Evolutionary conservation across 2,888 invertebrate species (phyloP).

Genomic region (Aphidius colemani): DNA sequence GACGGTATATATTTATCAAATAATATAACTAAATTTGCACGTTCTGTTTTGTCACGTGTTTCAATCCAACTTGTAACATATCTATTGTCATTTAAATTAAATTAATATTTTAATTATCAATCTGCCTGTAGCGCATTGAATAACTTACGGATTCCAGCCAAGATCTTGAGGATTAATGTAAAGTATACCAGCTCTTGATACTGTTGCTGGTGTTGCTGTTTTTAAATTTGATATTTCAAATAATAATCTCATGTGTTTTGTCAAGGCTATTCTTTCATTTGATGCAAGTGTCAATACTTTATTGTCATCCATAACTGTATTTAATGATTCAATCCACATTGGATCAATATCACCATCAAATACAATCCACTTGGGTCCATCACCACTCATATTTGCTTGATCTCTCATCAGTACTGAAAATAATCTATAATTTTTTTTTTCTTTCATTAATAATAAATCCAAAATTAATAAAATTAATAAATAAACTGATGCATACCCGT

Average conservation of each 20-base stretch:
- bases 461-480: not conserved
- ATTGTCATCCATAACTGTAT: conserved; percentile 97
- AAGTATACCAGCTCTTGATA: conserved; percentile 91
- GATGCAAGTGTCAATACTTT: conserved; percentile 91
- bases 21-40: conserved; percentile 80
- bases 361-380: conserved; percentile 92
- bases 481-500: conserved; percentile 60
- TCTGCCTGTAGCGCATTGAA: too few relatives aligned
- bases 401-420: conserved; percentile 93
- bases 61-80: conserved; percentile 90
- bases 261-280: conserved; percentile 91
- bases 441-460: not conserved
- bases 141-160: conserved; percentile 93
- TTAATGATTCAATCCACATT: conserved; percentile 97
- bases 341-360: conserved; percentile 96
- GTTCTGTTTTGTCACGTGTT: conserved; percentile 73
- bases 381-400: conserved; percentile 85
- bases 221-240: conserved; percentile 89
- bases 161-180: conserved; percentile 93
- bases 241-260: conserved; percentile 85
- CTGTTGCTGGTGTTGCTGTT: conserved; percentile 94
- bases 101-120: not conserved
- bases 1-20: conserved; percentile 93
- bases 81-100: conserved; percentile 55
- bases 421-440: conserved; percentile 68